Percentiles rank a stretch among this genome's conserved stretches.
phyloP scores from a whole-genome alignment of 2,113 vertebrate genomes.

The Halcyon senegalensis region DNA sequence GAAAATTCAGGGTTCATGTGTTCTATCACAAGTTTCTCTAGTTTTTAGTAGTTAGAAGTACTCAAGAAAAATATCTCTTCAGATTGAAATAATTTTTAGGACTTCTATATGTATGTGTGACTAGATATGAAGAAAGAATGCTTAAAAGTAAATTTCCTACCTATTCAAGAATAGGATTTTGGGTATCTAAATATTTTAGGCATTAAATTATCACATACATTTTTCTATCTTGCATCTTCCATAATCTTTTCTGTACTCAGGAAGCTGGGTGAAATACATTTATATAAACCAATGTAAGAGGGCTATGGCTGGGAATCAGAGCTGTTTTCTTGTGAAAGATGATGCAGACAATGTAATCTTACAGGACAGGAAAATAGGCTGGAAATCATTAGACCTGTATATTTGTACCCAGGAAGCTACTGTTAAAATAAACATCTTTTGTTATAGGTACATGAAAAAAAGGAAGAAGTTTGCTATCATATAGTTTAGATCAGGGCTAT shows the following conservation, averaged over 20 bases:
- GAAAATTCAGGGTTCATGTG: neutral
- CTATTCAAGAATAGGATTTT: neutral
- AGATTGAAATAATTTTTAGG: neutral
- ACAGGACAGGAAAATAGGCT: neutral
- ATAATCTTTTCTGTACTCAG: neutral
- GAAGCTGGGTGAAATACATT: neutral
- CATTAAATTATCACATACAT: neutral
- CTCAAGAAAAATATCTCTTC: neutral
- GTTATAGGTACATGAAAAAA: neutral
- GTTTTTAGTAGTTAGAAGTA: neutral
- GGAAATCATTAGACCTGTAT: neutral
- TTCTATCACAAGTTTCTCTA: neutral
- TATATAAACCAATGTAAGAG: neutral
- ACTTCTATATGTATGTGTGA: neutral
- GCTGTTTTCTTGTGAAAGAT: neutral
- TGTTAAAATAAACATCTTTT: neutral
- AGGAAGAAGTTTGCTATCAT: neutral
- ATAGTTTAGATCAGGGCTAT: neutral
- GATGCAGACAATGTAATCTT: neutral
- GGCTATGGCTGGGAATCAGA: neutral
- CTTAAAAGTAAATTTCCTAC: neutral
- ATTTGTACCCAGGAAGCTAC: neutral
- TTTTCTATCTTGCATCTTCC: neutral
- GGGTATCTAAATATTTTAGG: neutral
- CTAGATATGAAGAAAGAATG: neutral